Percentiles rank a stretch among this genome's conserved stretches.
phyloP scores from a whole-genome alignment of 2,888 invertebrate species.

The Napeogenes inachia region DNA sequence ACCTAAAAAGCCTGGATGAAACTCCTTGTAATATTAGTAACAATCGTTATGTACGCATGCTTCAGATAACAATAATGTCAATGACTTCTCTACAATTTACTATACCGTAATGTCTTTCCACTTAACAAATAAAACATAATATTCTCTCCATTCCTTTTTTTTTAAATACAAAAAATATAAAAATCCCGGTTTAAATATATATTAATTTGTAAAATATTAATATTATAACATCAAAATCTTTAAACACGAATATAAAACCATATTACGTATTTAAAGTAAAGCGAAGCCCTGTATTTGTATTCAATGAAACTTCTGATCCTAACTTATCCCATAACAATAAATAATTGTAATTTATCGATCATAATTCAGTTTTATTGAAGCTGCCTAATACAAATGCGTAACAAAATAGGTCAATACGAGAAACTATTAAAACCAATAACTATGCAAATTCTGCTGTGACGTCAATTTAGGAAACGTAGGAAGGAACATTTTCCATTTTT shows the following conservation, averaged over 20 bases:
- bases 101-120: not conserved
- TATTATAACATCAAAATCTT: no score
- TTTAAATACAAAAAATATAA: no score
- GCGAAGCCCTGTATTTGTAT: not conserved
- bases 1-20: not conserved
- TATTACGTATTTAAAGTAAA: not conserved
- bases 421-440: no score
- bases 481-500: not conserved
- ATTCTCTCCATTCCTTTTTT: not conserved
- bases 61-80: constrained; percentile 7
- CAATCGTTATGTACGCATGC: not conserved
- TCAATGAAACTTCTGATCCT: not conserved
- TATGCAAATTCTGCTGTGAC: no score
- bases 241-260: no score
- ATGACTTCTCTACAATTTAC: not conserved
- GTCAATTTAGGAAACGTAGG: not conserved
- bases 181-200: no score
- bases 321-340: constrained; percentile 5
- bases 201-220: no score
- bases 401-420: not conserved
- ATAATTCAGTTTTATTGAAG: constrained; percentile 2
- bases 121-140: not conserved
- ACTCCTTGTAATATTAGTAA: not conserved
- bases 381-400: not conserved
- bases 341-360: constrained; percentile 5